phyloP scores from a whole-genome alignment of 2,113 vertebrate species.

The Ageneiosus marmoratus region DNA sequence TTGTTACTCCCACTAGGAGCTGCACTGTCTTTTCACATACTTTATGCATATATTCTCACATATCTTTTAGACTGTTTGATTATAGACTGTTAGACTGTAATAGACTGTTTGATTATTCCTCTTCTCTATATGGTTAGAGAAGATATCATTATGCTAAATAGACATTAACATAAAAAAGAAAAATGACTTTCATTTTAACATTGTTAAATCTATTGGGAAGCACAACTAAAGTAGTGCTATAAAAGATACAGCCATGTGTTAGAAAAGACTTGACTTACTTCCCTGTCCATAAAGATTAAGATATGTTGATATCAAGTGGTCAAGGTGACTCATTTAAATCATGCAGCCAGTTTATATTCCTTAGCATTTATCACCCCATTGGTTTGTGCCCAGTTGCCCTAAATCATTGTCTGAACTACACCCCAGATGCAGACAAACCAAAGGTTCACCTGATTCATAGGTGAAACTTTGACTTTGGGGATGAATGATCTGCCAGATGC shows the following conservation, averaged over 20 bases:
- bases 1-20: neutral
- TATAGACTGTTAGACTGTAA: too few relatives aligned
- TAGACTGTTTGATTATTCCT: neutral
- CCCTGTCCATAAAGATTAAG: neutral
- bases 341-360: neutral
- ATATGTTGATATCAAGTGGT: neutral
- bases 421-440: neutral
- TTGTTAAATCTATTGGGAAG: neutral
- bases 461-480: neutral
- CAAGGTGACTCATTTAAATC: neutral
- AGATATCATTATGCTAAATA: neutral
- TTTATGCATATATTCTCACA: neutral
- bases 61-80: neutral
- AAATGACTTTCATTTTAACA: neutral
- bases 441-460: neutral
- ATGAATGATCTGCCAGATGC: constrained; percentile 2
- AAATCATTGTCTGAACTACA: neutral
- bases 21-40: neutral
- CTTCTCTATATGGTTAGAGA: neutral
- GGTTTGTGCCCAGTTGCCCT: neutral
- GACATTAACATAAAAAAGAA: neutral
- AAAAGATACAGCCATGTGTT: neutral
- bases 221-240: neutral
- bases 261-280: neutral
- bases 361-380: neutral